Evolutionary conservation across 2,888 invertebrate genomes (phyloP), one percentile per base, ranked within the genome.

Genomic region (Hirtodrosophila alboralis): DNA sequence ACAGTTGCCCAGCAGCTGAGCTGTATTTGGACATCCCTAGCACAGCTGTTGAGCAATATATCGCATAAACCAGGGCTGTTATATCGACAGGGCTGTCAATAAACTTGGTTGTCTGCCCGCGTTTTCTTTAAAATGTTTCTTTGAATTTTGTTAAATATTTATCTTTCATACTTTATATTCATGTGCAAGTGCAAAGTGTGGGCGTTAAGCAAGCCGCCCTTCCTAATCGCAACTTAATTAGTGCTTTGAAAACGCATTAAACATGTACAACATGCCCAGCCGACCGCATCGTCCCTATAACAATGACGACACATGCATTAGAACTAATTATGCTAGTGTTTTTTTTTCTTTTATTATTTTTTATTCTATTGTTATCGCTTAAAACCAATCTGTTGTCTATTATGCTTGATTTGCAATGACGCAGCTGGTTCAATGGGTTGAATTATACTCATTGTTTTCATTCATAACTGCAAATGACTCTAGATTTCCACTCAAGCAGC

Each of bases 281-380:
- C 23, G 47, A 56, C 43, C 60, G 49, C 21, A 33, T 28, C 53
- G 9, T 1, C 8, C 6, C n/a, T n/a, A n/a, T n/a, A 37, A 34
- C 33, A 61, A 51, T 51, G 54, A 61, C 49, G 43, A 45, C 61
- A 54, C 33, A 47, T 56, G 45, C 49, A 66, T 56, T 56, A 44
- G 47, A 54, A 10, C 36, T 60, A 51, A 54, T 61, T 66, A 54
- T 43, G 49, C 13, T 33, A 6, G 8, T 23, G 8, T 4, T 23
- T 23, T 4, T 23, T 23, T 2, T 6, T 4, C 2, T 1, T 7
- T 5, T 23, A 18, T 23, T 23, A 7, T 23, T 23, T 23, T 23
- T 2, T 7, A 8, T 21, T 21, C 41, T 61, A 51, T 21, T n/a
- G n/a, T n/a, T n/a, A 33, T 62, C 34, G 37, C 51, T 56, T 13